Evolutionary conservation across 2,113 vertebrate genomes (phyloP).

Genomic region (Synodontis membranacea): DNA sequence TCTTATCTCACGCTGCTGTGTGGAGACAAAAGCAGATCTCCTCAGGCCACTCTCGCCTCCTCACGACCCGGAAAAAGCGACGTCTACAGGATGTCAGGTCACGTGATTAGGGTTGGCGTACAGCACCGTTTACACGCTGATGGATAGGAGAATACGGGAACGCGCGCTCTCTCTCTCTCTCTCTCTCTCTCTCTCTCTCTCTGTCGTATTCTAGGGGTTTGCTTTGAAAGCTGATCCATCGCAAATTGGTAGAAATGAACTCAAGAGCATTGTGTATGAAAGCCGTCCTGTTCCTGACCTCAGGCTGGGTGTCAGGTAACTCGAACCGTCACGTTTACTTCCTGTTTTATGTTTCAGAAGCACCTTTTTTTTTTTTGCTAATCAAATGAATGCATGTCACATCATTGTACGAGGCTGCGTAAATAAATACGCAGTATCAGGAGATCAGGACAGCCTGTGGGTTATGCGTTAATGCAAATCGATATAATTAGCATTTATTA

Average conservation of each 20-base stretch:
- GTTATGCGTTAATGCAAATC: neutral
- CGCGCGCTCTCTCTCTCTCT: neutral
- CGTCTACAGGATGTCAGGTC: neutral
- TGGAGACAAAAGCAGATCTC: neutral
- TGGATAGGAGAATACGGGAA: neutral
- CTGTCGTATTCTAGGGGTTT: neutral
- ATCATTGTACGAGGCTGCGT: neutral
- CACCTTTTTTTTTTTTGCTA: neutral
- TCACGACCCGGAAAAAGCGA: conserved; percentile 12
- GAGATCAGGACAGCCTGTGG: neutral
- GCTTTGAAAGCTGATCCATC: neutral
- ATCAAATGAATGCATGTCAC: neutral
- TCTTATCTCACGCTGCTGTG: neutral
- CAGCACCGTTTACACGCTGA: neutral
- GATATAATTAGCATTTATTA: neutral
- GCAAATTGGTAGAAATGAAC: neutral
- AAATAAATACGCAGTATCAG: neutral
- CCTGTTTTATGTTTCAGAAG: neutral
- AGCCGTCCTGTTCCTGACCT: neutral
- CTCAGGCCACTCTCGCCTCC: conserved; percentile 5
- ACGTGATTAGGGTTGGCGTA: neutral
- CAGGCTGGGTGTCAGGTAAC: neutral
- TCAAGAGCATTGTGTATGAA: neutral
- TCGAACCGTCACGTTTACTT: neutral
- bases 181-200: neutral